These are phyloP conservation scores for Drosophila fulvimacula DNA, from an alignment of 2,888 invertebrate species.

Conservation along the genomic window DNA sequence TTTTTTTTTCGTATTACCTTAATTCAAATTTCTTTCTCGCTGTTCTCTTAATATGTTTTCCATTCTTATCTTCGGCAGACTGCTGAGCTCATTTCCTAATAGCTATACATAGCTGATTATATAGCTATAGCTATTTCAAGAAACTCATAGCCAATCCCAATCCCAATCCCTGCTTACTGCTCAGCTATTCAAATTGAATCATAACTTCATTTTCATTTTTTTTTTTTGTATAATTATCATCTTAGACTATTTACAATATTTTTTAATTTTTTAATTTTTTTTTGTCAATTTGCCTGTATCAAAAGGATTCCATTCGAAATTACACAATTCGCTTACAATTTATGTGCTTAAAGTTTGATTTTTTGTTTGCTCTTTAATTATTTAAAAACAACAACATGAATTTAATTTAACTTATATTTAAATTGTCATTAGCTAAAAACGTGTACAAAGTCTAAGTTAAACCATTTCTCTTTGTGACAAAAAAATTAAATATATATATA, in stretches of 20 bases:
- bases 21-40: neutral
- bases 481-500: neutral
- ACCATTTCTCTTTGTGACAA: neutral
- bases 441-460: constrained; percentile 1
- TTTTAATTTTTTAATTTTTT: neutral
- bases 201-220: neutral
- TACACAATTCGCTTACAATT: neutral
- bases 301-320: neutral
- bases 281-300: neutral
- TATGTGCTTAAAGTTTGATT: neutral
- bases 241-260: constrained; percentile 4
- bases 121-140: too few species aligned
- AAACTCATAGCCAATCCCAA: too few species aligned
- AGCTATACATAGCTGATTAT: too few species aligned
- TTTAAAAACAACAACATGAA: constrained; percentile 17
- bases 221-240: neutral
- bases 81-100: too few species aligned
- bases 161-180: too few species aligned
- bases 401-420: constrained; percentile 15
- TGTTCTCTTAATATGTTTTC: neutral
- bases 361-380: constrained; percentile 2
- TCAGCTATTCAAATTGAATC: neutral
- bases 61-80: too few species aligned
- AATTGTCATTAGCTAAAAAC: constrained; percentile 17
- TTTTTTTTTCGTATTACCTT: neutral